Base-by-base conservation (phyloP, 2,888 invertebrate genomes). In the Onchidella celtica region DNA sequence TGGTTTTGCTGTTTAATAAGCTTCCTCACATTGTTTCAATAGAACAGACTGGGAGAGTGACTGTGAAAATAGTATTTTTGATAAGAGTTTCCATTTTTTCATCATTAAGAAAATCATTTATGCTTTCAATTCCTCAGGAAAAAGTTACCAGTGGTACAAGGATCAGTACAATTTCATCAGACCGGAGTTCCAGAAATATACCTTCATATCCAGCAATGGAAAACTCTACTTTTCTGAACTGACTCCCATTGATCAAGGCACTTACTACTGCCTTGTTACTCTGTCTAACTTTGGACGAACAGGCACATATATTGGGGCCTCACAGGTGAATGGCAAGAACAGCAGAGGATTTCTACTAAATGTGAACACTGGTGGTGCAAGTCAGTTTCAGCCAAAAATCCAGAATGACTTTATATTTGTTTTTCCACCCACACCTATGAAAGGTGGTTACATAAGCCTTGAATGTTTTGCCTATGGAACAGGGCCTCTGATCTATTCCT, bases 391-490 rank as follows among this genome's bases (percentile, higher is more conserved):
- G 55, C 94, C 98, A 65, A 96, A 97, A 91, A 98, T 99, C 90
- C 90, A 98, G 0, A 98, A 97, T 92, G 97, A 97, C 90, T 99
- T 99, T 89, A 98, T 99, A 0, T 98, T 98, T 94, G 96, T 97
- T 0, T 98, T 98, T 91, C 99, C 99, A 0, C 97, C 97, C 92
- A 97, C 97, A 40, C 98, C 98, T 0, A 94, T 96, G 82, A 97
- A 97, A 34, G 98, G 98, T 0, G 96, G 97, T 91, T 96, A 97
- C 93, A 97, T 98, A 29, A 95, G 97, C 80, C 94, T 99, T 73
- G 99, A 99, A 94, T 99, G 99, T 94, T 95, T 99, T 87, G 97
- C 98, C 4, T 98, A 97, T 95, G 99, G 98, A 93, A 98, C 98
- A 95, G 69, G 59, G 21, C 85, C 88, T 1, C 83, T 91, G 40